These are phyloP conservation scores for Catocala fraxini DNA, from an alignment of 2,888 invertebrate genomes.

Conservation along the genomic window DNA sequence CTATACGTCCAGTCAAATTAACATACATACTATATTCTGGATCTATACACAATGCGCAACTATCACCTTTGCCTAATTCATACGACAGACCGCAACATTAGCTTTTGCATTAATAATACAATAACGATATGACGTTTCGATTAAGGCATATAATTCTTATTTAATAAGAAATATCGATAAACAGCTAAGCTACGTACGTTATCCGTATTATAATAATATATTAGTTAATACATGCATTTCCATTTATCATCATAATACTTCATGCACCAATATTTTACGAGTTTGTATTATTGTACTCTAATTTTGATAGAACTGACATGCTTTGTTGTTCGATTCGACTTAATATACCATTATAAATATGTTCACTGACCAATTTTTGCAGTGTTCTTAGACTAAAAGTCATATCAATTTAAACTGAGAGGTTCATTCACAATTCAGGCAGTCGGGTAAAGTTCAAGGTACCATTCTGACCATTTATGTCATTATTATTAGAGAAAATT, in stretches of 20 bases:
- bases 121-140: conserved; percentile 85
- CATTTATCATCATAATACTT: conserved; percentile 50
- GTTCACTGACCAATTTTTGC: too few species aligned
- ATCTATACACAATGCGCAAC: conserved; percentile 26
- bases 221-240: conserved; percentile 38
- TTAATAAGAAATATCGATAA: conserved; percentile 76
- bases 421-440: too few species aligned
- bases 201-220: conserved; percentile 40
- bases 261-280: conserved; percentile 57
- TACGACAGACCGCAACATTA: conserved; percentile 20
- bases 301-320: conserved; percentile 34
- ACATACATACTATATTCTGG: neutral
- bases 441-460: too few species aligned
- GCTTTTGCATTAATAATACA: conserved; percentile 80
- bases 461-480: too few species aligned
- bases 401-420: too few species aligned
- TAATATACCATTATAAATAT: too few species aligned
- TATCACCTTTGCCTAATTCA: conserved; percentile 6
- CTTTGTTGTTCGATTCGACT: conserved; percentile 35
- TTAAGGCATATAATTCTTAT: conserved; percentile 86
- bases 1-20: too few species aligned
- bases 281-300: conserved; percentile 54
- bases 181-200: conserved; percentile 66
- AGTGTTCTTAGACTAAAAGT: too few species aligned
- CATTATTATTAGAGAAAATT: too few species aligned